A percentile compares a stretch with the other conserved stretches of the same genome.
Evolutionary conservation across 2,888 invertebrate genomes (phyloP).

Genomic region (Drosophila gaucha): DNA sequence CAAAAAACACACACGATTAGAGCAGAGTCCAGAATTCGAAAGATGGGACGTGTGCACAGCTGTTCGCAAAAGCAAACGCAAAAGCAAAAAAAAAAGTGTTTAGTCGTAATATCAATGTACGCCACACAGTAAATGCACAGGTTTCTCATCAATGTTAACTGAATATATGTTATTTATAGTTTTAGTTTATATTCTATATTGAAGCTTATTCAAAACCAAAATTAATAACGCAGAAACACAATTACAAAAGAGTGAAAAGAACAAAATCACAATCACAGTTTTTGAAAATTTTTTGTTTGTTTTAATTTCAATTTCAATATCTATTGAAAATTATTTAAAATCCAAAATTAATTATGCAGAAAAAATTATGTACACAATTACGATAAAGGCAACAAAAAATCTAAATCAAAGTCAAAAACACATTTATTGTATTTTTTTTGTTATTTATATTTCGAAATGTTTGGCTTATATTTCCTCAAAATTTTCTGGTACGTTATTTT

Average conservation of each 20-base stretch:
- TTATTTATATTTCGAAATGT: constrained; percentile 28
- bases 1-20: constrained; percentile 28
- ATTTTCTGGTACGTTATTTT: constrained; percentile 44
- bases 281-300: constrained; percentile 36
- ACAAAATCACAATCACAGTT: constrained; percentile 4
- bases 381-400: constrained; percentile 5
- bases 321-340: constrained; percentile 47
- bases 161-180: constrained; percentile 17
- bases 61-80: constrained; percentile 30
- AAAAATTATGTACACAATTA: constrained; percentile 18
- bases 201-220: constrained; percentile 46
- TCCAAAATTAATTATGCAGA: constrained; percentile 20
- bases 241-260: constrained; percentile 9
- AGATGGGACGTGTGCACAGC: constrained; percentile 50
- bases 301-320: constrained; percentile 26
- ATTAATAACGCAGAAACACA: constrained; percentile 23
- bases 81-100: no score
- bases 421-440: constrained; percentile 35
- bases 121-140: constrained; percentile 56
- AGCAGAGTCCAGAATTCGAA: constrained; percentile 32
- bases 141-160: constrained; percentile 33
- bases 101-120: constrained; percentile 8
- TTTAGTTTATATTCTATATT: constrained; percentile 32
- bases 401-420: constrained; percentile 8
- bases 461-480: constrained; percentile 29